Evolutionary conservation across 2,888 invertebrate genomes (phyloP).

Genomic region (Acheta domesticus): DNA sequence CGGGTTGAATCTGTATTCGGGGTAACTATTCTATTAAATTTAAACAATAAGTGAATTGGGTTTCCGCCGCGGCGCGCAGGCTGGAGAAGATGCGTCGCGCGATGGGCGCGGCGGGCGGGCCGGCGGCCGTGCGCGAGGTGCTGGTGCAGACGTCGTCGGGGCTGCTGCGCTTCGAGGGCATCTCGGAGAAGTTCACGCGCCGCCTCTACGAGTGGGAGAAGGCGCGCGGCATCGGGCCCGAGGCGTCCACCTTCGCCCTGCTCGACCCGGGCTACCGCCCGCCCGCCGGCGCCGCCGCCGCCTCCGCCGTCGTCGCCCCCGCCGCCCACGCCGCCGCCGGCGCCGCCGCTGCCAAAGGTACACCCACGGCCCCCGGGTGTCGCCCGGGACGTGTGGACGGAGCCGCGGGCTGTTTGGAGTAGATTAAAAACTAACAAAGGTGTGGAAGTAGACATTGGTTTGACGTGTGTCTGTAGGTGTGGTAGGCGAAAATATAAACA

Average conservation of each 20-base stretch:
- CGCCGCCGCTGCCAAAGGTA: no score
- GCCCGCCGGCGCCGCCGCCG: neutral
- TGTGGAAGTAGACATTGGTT: no score
- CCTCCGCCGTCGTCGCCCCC: neutral
- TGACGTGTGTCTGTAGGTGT: no score
- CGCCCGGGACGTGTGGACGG: neutral
- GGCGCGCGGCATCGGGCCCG: slow-evolving; percentile 79
- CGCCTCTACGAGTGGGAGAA: slow-evolving; percentile 91
- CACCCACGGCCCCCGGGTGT: no score
- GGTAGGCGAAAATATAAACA: no score
- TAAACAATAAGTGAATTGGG: no score
- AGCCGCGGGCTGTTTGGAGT: neutral
- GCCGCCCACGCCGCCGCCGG: no score
- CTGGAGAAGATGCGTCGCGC: slow-evolving; percentile 58
- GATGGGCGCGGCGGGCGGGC: slow-evolving; percentile 50
- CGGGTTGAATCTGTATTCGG: no score
- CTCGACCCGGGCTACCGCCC: slow-evolving; percentile 55
- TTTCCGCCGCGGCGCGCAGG: slow-evolving; percentile 41
- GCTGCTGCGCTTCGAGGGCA: slow-evolving; percentile 79
- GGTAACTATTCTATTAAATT: no score
- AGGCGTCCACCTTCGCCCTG: slow-evolving; percentile 78
- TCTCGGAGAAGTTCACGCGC: slow-evolving; percentile 83
- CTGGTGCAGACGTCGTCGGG: slow-evolving; percentile 79
- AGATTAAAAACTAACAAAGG: neutral
- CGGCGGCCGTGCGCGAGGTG: slow-evolving; percentile 63